Base-by-base conservation (phyloP, 2,797 vertebrate species). In the Geotria australis region DNA sequence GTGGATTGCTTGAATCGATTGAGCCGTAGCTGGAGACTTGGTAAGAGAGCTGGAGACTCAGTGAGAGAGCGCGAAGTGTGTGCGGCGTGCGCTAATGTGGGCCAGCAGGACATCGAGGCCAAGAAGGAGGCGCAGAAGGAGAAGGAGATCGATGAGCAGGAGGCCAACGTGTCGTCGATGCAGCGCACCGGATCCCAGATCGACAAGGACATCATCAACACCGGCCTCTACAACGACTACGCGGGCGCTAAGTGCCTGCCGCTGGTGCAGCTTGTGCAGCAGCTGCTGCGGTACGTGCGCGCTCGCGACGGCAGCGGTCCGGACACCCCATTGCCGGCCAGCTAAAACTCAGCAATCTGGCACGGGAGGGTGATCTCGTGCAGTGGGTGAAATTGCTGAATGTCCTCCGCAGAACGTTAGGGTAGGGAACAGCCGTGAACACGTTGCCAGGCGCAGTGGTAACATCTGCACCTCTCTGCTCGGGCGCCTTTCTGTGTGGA, bases 81-180 rank as follows among this genome's bases (percentile, higher is more conserved):
- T 13, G 6, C 10, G 8, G 6, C 10, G 8, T 53, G 10, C 8
- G n/a, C 46, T 48, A n/a, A 9, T 1, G 38, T 10, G 24, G 63
- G 57, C 24, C 24, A 66, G 56, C 63, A 77, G 88, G 91, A 96
- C 61, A 94, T 96, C 47, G 91, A 98, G 72, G 88, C 89, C n/a
- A 94, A 91, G 69, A 96, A 95, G 64, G 89, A 96, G 72, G 89
- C 86, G 5, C 91, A 98, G 70, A 98, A 96, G 60, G 91, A 98
- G 66, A 98, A 98, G 70, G 91, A 98, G 73, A 84, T 98, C 2
- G 91, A 98, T 62, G 91, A 98, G 63, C 91, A 98, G 66, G 89
- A 98, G 70, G 91, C 81, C 47, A 85, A 81, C 48, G 85, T 84
- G 8, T 89, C 89, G 10, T 77, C 80, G 0, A 75, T 91, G 72